phyloP scores from a whole-genome alignment of 2,888 invertebrate species.

The Stratiomys singularior region DNA sequence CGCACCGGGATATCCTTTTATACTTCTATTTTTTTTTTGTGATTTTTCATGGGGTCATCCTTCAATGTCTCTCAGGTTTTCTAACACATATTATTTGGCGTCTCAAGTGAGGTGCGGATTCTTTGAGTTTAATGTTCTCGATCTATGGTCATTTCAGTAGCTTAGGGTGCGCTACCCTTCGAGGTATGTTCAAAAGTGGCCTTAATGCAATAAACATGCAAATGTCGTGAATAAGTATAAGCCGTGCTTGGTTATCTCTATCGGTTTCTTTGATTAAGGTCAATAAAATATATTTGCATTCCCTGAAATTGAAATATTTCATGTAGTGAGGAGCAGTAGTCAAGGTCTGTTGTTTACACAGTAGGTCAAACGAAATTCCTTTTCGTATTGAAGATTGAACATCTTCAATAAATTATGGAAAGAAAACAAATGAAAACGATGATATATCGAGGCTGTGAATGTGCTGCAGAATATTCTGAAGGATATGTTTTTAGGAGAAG shows the following conservation, averaged over 20 bases:
- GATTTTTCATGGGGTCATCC: constrained; percentile 13
- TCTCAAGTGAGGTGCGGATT: background rate
- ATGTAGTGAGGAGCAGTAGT: background rate
- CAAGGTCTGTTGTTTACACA: constrained; percentile 17
- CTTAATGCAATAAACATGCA: constrained; percentile 46
- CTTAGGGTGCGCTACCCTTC: constrained; percentile 22
- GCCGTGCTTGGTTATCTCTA: constrained; percentile 6
- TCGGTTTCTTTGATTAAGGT: constrained; percentile 35
- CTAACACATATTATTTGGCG: constrained; percentile 3
- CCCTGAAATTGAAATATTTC: constrained; percentile 19
- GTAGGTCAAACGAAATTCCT: background rate
- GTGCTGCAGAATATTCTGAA: too few species aligned
- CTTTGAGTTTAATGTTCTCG: background rate
- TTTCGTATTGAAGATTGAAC: constrained; percentile 2
- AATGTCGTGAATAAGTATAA: constrained; percentile 37
- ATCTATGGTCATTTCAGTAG: constrained; percentile 11
- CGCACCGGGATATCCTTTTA: constrained; percentile 38
- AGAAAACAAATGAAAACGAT: too few species aligned
- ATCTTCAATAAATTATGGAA: background rate
- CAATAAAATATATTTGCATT: constrained; percentile 41
- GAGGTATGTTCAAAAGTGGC: constrained; percentile 4
- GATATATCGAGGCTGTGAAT: too few species aligned
- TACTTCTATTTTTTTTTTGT: background rate
- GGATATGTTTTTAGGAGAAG: too few species aligned
- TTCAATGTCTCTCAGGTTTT: constrained; percentile 27